A percentile compares a stretch with the other conserved stretches of the same genome.
phyloP scores from a whole-genome alignment of 1,140 invertebrate species.

The Ylistrum balloti region DNA sequence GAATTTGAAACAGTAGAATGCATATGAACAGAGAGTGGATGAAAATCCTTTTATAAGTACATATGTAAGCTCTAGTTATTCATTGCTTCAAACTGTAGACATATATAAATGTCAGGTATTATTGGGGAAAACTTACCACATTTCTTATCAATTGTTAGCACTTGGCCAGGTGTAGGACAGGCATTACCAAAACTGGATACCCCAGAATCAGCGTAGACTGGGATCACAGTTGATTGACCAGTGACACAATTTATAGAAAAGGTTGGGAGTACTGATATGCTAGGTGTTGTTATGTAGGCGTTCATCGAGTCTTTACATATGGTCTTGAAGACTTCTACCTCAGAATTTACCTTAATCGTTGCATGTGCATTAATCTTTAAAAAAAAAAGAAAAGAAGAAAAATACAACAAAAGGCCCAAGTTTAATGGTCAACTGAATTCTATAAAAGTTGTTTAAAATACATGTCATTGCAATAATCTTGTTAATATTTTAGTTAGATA shows the following conservation, averaged over 20 bases:
- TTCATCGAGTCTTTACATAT: not conserved
- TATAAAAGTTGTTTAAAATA: too few relatives aligned
- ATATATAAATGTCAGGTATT: too few relatives aligned
- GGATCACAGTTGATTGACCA: not conserved
- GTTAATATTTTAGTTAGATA: too few relatives aligned
- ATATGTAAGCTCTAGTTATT: too few relatives aligned
- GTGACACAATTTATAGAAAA: not conserved
- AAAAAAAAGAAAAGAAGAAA: not conserved
- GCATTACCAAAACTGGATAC: not conserved
- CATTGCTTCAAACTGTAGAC: too few relatives aligned
- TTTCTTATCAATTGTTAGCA: not conserved
- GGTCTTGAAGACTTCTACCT: not conserved
- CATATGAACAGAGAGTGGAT: too few relatives aligned
- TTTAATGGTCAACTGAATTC: too few relatives aligned
- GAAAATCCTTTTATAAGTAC: too few relatives aligned
- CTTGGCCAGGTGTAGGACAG: not conserved
- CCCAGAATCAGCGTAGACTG: not conserved
- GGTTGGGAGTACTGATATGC: not conserved
- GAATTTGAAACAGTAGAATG: too few relatives aligned
- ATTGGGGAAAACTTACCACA: conserved; percentile 18
- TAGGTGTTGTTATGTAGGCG: not conserved
- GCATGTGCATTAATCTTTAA: not conserved
- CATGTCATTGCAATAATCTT: too few relatives aligned
- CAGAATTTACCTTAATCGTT: not conserved
- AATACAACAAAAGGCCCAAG: not conserved